Percentiles rank a stretch among this genome's conserved stretches.
Conservation (phyloP, 1,140 invertebrate genomes). For the Stenopsyche tienmushanensis region DNA sequence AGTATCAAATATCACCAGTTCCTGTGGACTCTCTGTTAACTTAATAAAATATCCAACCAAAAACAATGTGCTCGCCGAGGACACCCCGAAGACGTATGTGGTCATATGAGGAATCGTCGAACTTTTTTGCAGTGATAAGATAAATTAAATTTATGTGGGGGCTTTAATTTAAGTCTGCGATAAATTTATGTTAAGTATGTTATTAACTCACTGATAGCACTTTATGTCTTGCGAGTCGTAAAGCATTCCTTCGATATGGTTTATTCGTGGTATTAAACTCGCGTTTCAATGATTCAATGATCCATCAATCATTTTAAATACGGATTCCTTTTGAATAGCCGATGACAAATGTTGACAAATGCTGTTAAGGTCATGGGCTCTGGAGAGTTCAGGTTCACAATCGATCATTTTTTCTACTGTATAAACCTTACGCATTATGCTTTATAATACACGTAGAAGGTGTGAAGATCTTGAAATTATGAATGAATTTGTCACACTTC, state of each 20-base stretch:
- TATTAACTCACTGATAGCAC: background rate
- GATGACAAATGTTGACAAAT: conserved; percentile 35
- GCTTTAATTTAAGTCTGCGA: too few relatives aligned
- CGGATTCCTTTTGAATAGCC: background rate
- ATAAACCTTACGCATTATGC: too few relatives aligned
- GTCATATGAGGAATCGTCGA: background rate
- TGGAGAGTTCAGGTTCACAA: too few relatives aligned
- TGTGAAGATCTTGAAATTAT: too few relatives aligned
- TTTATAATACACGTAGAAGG: too few relatives aligned
- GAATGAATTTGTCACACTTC: too few relatives aligned
- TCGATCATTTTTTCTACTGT: too few relatives aligned
- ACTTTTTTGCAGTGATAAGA: background rate
- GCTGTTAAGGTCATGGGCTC: conserved; percentile 19
- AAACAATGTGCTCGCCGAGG: too few relatives aligned
- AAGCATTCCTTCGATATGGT: too few relatives aligned
- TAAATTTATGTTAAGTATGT: background rate
- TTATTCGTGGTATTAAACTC: background rate
- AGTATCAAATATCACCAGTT: background rate
- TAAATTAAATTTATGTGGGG: too few relatives aligned
- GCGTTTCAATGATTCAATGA: conserved; percentile 6
- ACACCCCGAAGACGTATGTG: too few relatives aligned
- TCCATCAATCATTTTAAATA: conserved; percentile 26
- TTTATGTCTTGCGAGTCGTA: background rate
- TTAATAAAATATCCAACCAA: too few relatives aligned
- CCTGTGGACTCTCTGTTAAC: background rate